Evolutionary conservation across 2,113 vertebrate species (phyloP).

Genomic region (Struthidea cinerea): DNA sequence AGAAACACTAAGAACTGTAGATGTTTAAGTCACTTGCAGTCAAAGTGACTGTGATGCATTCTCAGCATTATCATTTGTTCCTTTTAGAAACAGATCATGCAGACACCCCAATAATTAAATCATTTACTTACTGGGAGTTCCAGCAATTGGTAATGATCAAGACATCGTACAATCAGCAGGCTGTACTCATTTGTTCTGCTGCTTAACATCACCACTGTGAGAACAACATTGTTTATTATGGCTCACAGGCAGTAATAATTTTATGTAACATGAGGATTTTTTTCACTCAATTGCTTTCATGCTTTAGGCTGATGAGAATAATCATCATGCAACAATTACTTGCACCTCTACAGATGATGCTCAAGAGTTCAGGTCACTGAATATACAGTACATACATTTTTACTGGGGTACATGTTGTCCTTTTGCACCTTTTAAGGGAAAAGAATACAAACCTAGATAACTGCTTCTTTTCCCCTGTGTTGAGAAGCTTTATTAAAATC

Average conservation of each 20-base stretch:
- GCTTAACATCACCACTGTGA: slow-evolving; percentile 42
- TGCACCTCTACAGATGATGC: slow-evolving; percentile 56
- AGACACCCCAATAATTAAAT: slow-evolving; percentile 31
- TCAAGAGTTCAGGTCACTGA: slow-evolving; percentile 28
- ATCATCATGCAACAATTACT: slow-evolving; percentile 69
- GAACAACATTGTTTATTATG: slow-evolving; percentile 69
- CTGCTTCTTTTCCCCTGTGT: neutral
- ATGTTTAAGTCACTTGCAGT: neutral
- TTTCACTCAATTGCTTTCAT: slow-evolving; percentile 76
- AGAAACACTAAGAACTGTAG: neutral
- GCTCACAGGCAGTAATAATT: slow-evolving; percentile 77
- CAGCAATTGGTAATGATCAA: slow-evolving; percentile 28
- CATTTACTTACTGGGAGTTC: slow-evolving; percentile 2
- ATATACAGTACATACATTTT: neutral
- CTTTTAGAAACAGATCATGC: neutral
- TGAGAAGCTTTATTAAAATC: neutral
- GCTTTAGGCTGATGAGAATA: slow-evolving; percentile 75
- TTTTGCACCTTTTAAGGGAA: neutral
- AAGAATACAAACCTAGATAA: neutral
- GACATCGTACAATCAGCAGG: slow-evolving; percentile 40
- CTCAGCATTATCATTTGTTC: neutral
- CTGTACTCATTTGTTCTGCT: slow-evolving; percentile 64
- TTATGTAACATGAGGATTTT: slow-evolving; percentile 71
- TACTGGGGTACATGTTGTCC: neutral
- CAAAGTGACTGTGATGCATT: neutral